Evolutionary conservation across 2,113 vertebrate species (phyloP).

Genomic region (Sprattus sprattus): DNA sequence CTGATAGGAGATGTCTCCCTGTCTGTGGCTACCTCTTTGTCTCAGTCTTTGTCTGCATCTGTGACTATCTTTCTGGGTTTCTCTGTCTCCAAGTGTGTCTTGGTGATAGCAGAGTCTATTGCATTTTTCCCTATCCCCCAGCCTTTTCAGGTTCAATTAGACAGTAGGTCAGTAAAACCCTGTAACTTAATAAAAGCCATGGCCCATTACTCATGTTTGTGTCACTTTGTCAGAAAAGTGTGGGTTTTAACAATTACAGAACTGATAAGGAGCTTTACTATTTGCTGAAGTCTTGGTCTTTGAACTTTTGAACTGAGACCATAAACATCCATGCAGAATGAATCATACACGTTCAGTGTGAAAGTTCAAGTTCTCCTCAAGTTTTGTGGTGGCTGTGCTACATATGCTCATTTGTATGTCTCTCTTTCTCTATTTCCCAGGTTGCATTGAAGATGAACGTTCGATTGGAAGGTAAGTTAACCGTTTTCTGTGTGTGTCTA

Average conservation of each 20-base stretch:
- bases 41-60: background rate
- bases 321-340: background rate
- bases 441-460: slow-evolving; percentile 27
- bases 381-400: background rate
- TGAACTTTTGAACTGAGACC: background rate
- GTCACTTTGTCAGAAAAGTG: too few relatives aligned
- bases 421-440: slow-evolving; percentile 16
- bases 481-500: slow-evolving; percentile 1
- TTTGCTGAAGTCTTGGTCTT: background rate
- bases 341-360: background rate
- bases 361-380: background rate
- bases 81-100: background rate
- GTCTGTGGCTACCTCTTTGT: too few relatives aligned
- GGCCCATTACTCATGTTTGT: too few relatives aligned
- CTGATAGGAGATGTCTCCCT: too few relatives aligned
- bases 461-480: slow-evolving; percentile 31
- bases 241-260: background rate
- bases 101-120: background rate
- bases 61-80: background rate
- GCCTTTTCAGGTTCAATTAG: background rate
- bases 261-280: background rate
- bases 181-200: too few relatives aligned
- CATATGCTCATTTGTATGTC: slow-evolving; percentile 21
- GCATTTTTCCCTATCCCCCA: background rate
- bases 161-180: too few relatives aligned